phyloP scores from a whole-genome alignment of 2,888 invertebrate genomes.

The Acheta domesticus region DNA sequence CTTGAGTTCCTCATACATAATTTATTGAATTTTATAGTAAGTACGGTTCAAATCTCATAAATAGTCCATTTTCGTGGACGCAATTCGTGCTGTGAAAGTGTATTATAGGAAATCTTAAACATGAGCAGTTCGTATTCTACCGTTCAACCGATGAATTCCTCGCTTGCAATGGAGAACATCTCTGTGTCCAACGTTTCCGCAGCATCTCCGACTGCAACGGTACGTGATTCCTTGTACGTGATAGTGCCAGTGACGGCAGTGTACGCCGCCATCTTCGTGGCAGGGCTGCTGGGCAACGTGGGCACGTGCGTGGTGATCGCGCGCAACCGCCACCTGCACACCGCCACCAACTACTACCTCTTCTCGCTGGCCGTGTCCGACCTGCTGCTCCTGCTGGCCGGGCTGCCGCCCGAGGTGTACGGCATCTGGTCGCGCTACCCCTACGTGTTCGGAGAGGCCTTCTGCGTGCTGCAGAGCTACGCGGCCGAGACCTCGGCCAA shows the following conservation, averaged over 20 bases:
- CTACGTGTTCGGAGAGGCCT: slow-evolving; percentile 69
- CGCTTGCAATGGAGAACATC: neutral
- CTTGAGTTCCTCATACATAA: too few species aligned
- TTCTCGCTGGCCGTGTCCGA: slow-evolving; percentile 77
- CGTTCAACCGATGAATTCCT: neutral
- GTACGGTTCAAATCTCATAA: too few species aligned
- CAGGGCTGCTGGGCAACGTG: slow-evolving; percentile 71
- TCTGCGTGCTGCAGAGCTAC: slow-evolving; percentile 51
- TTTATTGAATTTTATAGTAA: too few species aligned
- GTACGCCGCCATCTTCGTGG: slow-evolving; percentile 66
- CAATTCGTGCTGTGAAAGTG: too few species aligned
- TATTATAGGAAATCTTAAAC: too few species aligned
- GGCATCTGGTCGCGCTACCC: slow-evolving; percentile 71
- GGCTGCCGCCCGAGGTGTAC: slow-evolving; percentile 77
- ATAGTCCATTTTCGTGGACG: too few species aligned
- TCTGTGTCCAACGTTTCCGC: slow-evolving; percentile 70
- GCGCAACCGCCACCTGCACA: slow-evolving; percentile 75
- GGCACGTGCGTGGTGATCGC: slow-evolving; percentile 77
- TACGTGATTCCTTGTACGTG: slow-evolving; percentile 56
- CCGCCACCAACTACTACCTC: slow-evolving; percentile 78
- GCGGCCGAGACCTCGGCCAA: slow-evolving; percentile 58
- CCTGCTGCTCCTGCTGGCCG: slow-evolving; percentile 67
- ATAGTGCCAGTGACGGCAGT: slow-evolving; percentile 64
- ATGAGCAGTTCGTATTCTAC: too few species aligned
- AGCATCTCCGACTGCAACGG: slow-evolving; percentile 77